phyloP scores from a whole-genome alignment of 2,113 vertebrate genomes.

The Psophia crepitans region DNA sequence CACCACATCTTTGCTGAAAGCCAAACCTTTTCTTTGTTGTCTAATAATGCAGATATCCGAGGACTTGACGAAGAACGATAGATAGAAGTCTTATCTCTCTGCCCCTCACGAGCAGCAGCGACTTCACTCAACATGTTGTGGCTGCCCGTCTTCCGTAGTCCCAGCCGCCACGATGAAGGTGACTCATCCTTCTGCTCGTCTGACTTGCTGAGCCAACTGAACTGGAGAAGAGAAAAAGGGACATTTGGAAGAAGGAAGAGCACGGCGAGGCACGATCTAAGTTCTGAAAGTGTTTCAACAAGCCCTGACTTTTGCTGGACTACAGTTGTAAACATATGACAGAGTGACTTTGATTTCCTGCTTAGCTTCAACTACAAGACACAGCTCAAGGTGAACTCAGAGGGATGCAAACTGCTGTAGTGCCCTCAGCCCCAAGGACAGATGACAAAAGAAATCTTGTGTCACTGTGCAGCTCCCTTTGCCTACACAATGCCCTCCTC shows the following conservation, averaged over 20 bases:
- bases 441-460: not conserved
- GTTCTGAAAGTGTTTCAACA: not conserved
- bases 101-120: slow-evolving; percentile 42
- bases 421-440: not conserved
- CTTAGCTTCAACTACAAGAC: not conserved
- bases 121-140: slow-evolving; percentile 72
- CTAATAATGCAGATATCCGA: slow-evolving; percentile 71
- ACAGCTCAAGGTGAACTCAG: not conserved
- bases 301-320: not conserved
- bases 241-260: not conserved
- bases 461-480: not conserved
- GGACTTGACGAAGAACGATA: slow-evolving; percentile 76
- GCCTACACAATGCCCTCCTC: not conserved
- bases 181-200: slow-evolving; percentile 78
- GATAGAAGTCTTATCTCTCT: slow-evolving; percentile 60
- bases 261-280: not conserved
- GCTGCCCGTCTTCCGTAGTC: slow-evolving; percentile 78
- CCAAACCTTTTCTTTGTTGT: slow-evolving; percentile 76
- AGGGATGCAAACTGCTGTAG: not conserved
- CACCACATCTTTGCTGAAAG: not conserved
- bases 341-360: not conserved
- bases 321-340: not conserved
- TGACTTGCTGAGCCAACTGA: slow-evolving; percentile 66
- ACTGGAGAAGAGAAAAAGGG: slow-evolving; percentile 8
- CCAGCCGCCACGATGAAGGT: slow-evolving; percentile 75